Base-by-base conservation (phyloP, 2,888 invertebrate species). In the Holacanthella duospinosa region DNA sequence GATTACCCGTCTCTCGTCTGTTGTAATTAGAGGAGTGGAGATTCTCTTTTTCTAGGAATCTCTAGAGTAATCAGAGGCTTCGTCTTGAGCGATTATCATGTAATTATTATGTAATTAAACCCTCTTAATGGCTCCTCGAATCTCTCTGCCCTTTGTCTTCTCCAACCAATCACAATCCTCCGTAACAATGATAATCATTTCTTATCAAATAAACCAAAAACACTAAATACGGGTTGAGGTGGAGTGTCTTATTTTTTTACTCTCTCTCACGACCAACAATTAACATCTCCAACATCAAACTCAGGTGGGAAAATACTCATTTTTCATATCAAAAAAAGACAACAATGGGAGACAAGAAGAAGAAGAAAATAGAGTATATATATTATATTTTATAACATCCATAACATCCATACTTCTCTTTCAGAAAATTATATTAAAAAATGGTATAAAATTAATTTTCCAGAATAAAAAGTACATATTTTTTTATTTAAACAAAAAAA, bases 181-280 rank as follows among this genome's bases (percentile, higher is more conserved):
- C 9, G 36, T 6, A 36, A 36, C 9, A 36, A 36, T 36, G 36
- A 36, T 36, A 36, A 36, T 36, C 6, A 36, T 36, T 36, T 36
- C 36, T 36, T 36, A 36, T 36, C 36, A 36, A 36, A 36, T 36
- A 36, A 36, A 36, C 9, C 36, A 36, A 36, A 36, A 16, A 16
- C 36, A 36, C 36, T 36, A 55, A 55, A 55, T 55, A 27, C 55
- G 27, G 55, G 27, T n/a, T 55, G 24, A 24, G 24, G 48, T 48
- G 48, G 24, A 48, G n/a, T 48, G n/a, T 48, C 48, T 19, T 19
- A 55, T 55, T 55, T 55, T n/a, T 25, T 55, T 25, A n/a, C 55
- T 55, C 55, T 25, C 19, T 19, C 16, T 55, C 25, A 29, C 56
- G 29, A 29, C 29, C 16, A 56, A 29, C 24, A 56, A 56, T 56